Percentiles rank a stretch among this genome's conserved stretches.
Evolutionary conservation across 2,888 invertebrate species (phyloP).

Genomic region (Oasisia sp.): DNA sequence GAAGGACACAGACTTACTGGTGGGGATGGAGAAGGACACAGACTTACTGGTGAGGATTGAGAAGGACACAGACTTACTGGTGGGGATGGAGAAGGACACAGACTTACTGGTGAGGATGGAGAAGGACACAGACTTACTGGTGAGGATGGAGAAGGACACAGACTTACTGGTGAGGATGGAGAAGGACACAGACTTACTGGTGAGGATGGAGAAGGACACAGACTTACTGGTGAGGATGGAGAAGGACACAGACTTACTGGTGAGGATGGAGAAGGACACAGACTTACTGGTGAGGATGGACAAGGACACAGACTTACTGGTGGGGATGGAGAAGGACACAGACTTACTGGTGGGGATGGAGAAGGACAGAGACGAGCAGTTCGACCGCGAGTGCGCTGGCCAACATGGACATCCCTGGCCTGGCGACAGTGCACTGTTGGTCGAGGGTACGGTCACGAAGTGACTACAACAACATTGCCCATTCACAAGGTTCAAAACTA

Average conservation of each 20-base stretch:
- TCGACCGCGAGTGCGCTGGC: conserved; percentile 93
- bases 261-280: conserved; percentile 79
- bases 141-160: conserved; percentile 79
- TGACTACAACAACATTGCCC: conserved; percentile 75
- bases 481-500: not conserved
- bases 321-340: conserved; percentile 79
- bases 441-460: conserved; percentile 90
- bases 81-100: conserved; percentile 80
- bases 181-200: conserved; percentile 82
- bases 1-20: conserved; percentile 84
- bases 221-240: conserved; percentile 80
- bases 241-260: conserved; percentile 82
- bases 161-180: conserved; percentile 80
- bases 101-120: conserved; percentile 80
- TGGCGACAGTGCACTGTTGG: conserved; percentile 97
- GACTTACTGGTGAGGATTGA: conserved; percentile 80
- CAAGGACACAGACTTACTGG: conserved; percentile 82
- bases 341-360: conserved; percentile 80
- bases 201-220: conserved; percentile 79
- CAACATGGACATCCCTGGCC: conserved; percentile 92
- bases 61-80: conserved; percentile 82
- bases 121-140: conserved; percentile 82
- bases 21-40: too few relatives aligned
- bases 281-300: conserved; percentile 80
- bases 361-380: conserved; percentile 83